Conservation (phyloP, 2,888 invertebrate genomes). For the Ellobium chinense region DNA sequence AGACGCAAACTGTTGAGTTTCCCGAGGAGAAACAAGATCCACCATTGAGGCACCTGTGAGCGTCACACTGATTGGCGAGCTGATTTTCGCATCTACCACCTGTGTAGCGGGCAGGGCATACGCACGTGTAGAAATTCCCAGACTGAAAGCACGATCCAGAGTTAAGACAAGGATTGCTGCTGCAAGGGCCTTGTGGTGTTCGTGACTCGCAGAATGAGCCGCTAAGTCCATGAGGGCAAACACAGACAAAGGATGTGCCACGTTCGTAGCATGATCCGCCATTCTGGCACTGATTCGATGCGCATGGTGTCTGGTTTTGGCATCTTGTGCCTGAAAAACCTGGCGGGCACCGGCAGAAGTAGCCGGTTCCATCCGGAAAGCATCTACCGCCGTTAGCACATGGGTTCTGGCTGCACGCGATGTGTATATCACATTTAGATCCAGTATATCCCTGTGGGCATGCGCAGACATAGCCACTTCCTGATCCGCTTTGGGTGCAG, state of each 20-base stretch:
- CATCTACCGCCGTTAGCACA: conserved; percentile 15
- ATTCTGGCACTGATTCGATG: conserved; percentile 22
- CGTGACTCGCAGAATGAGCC: conserved; percentile 10
- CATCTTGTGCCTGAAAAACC: conserved; percentile 34
- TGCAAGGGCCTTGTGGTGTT: background rate
- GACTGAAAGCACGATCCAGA: conserved; percentile 29
- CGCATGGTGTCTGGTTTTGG: conserved; percentile 1
- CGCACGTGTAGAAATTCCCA: background rate
- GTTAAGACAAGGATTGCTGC: conserved; percentile 19
- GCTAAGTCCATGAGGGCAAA: background rate
- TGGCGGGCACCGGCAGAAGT: conserved; percentile 17
- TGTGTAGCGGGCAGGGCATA: background rate
- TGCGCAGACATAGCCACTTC: background rate
- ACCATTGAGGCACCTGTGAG: conserved; percentile 57
- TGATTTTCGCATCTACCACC: conserved; percentile 15
- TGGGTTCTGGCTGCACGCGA: conserved; percentile 9
- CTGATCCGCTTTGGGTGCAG: conserved; percentile 2
- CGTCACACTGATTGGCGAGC: conserved; percentile 47
- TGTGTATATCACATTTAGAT: background rate
- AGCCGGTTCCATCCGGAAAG: conserved; percentile 8
- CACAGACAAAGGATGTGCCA: conserved; percentile 2
- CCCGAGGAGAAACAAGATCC: conserved; percentile 41
- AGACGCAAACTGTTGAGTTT: conserved; percentile 57
- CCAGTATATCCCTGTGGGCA: conserved; percentile 18
- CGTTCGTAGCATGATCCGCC: conserved; percentile 32